These are phyloP conservation scores for Onychostoma macrolepis DNA, from an alignment of 2,113 vertebrate species.

Conservation along the genomic window DNA sequence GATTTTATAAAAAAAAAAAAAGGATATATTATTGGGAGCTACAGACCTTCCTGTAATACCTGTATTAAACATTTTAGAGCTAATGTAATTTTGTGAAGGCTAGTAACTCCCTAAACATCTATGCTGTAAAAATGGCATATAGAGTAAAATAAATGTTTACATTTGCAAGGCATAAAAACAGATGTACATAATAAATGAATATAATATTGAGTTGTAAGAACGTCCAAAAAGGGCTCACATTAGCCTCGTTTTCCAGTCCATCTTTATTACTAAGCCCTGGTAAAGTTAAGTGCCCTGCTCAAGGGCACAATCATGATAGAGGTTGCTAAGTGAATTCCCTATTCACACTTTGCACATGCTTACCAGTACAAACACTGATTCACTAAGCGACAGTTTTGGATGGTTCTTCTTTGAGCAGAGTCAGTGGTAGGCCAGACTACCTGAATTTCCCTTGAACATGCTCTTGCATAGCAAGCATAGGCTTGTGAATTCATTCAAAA, in stretches of 20 bases:
- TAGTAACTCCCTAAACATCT: not conserved
- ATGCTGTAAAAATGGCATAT: not conserved
- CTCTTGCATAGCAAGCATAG: not conserved
- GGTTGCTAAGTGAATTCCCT: not conserved
- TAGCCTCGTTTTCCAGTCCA: not conserved
- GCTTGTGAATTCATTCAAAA: not conserved
- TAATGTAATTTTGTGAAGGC: not conserved
- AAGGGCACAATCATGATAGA: not conserved
- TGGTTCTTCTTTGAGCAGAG: not conserved
- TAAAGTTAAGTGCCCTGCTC: not conserved
- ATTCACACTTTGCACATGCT: not conserved
- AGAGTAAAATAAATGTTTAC: not conserved
- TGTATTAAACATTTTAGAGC: too few species aligned
- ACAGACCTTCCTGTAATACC: too few species aligned
- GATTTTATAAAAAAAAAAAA: too few species aligned
- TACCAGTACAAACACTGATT: not conserved
- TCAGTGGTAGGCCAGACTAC: not conserved
- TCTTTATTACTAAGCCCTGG: not conserved
- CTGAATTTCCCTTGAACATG: not conserved
- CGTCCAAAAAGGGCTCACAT: not conserved
- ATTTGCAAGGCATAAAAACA: not conserved
- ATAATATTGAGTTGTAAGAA: not conserved
- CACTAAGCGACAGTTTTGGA: not conserved
- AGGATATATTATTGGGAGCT: too few species aligned
- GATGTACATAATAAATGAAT: not conserved